Base-by-base conservation (phyloP, 1,140 invertebrate genomes). In the Panagrolaimus sp. region DNA sequence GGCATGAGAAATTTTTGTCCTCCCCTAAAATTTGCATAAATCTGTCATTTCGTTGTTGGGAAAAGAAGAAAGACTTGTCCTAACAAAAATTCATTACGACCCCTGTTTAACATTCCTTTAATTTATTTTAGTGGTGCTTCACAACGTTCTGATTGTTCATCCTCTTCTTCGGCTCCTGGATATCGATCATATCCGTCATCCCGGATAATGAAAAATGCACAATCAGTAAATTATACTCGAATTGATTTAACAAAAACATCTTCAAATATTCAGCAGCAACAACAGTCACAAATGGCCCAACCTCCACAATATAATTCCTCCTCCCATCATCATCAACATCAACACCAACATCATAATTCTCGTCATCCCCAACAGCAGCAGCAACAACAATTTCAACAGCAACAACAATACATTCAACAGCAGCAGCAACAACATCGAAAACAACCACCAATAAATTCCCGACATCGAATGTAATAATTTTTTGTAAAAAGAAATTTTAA, bases 211-310 rank as follows among this genome's bases (percentile, higher is more conserved):
- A 14, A 58, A 58, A 21, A 58, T 12, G 8, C 17, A 58, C 21
- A 21, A 28, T 58, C 52, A 28, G 52, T 58, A 28, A 58, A 58
- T 58, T 58, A 58, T 58, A 28, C 52, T 58, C 52, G 52, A 58
- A 28, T 58, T 21, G 52, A 58, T 21, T 58, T 26, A 21, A 21
- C 52, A 21, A 58, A 58, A 26, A 58, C 52, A 58, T 4, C 1
- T 12, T n/a, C 52, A 12, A 58, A 28, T 28, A 58, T 28, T 28
- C 15, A 26, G 14, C 12, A 21, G 52, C 52, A 28, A 21, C 52
- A 58, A 58, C 52, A 21, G 52, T 52, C 48, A 52, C 26, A 21
- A 52, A 21, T 21, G 52, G 21, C 21, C 15, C 52, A 7, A 21
- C 52, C 21, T 12, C 10, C 14, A 21, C 52, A 21, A 2, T 26